Conservation (phyloP, 2,888 invertebrate genomes). For the Desoria tigrina region DNA sequence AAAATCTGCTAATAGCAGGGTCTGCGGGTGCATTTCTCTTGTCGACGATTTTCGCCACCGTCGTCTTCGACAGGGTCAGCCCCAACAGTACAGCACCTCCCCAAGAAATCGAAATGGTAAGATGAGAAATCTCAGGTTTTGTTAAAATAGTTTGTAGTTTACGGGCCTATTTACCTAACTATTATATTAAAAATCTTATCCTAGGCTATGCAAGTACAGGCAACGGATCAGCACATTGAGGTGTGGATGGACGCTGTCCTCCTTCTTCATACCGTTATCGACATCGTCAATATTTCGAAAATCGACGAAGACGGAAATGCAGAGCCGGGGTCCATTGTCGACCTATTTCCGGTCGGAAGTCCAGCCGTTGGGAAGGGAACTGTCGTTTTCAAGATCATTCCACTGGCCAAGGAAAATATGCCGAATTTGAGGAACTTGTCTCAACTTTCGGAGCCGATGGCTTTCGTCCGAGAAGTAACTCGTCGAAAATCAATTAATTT, state of each 20-base stretch:
- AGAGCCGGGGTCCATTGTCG: conserved; percentile 39
- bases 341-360: conserved; percentile 42
- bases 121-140: background rate
- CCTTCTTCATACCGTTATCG: conserved; percentile 27
- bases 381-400: conserved; percentile 30
- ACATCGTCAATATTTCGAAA: conserved; percentile 41
- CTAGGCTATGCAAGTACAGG: conserved; percentile 40
- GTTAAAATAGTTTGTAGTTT: background rate
- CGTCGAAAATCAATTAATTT: background rate
- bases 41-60: conserved; percentile 38
- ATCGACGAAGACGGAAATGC: conserved; percentile 29
- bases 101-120: conserved; percentile 43
- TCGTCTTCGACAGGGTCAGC: conserved; percentile 37
- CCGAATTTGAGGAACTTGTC: conserved; percentile 40
- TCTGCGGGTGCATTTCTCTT: conserved; percentile 28
- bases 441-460: conserved; percentile 37
- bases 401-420: conserved; percentile 23
- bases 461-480: conserved; percentile 29
- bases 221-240: conserved; percentile 40
- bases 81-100: conserved; percentile 31
- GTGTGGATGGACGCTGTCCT: conserved; percentile 41
- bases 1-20: conserved; percentile 33
- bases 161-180: background rate
- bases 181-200: background rate
- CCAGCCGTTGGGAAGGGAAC: conserved; percentile 33